A percentile compares a stretch with the other conserved stretches of the same genome.
These are phyloP conservation scores for Xyrichtys novacula DNA, from an alignment of 2,797 vertebrate species.

Conservation along the genomic window DNA sequence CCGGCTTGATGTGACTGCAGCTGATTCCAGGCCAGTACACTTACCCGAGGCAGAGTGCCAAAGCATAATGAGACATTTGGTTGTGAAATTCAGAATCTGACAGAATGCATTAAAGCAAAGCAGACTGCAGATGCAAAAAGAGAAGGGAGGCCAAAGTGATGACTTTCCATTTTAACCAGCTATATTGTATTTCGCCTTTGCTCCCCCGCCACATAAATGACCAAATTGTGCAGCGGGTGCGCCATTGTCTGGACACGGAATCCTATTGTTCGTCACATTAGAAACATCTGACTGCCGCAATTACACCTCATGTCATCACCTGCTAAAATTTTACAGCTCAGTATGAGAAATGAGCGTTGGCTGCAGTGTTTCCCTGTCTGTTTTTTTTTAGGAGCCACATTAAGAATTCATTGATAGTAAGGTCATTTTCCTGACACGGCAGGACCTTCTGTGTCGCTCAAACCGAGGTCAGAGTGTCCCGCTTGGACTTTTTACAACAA, in stretches of 20 bases:
- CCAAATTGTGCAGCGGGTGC: slow-evolving; percentile 48
- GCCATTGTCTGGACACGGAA: slow-evolving; percentile 62
- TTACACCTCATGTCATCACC: slow-evolving; percentile 42
- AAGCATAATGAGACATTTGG: slow-evolving; percentile 83
- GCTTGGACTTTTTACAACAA: slow-evolving; percentile 45
- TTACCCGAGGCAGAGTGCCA: slow-evolving; percentile 77
- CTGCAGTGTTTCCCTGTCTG: background rate
- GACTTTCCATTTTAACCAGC: slow-evolving; percentile 73
- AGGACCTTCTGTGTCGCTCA: slow-evolving; percentile 56
- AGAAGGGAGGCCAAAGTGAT: slow-evolving; percentile 71
- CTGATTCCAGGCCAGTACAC: slow-evolving; percentile 75
- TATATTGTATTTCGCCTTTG: slow-evolving; percentile 62
- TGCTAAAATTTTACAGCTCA: slow-evolving; percentile 30
- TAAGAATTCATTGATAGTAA: slow-evolving; percentile 43
- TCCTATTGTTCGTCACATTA: slow-evolving; percentile 60
- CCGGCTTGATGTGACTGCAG: slow-evolving; percentile 70
- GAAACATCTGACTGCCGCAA: slow-evolving; percentile 56
- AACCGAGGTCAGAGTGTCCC: slow-evolving; percentile 57
- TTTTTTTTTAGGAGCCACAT: slow-evolving; percentile 18
- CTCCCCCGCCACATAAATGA: slow-evolving; percentile 61
- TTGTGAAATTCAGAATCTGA: slow-evolving; percentile 84
- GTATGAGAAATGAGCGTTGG: slow-evolving; percentile 1
- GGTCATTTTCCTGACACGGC: slow-evolving; percentile 60
- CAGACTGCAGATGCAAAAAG: slow-evolving; percentile 75
- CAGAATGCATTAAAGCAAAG: slow-evolving; percentile 83